Conservation (phyloP, 2,797 vertebrate genomes). For the Eulemur mongoz region DNA sequence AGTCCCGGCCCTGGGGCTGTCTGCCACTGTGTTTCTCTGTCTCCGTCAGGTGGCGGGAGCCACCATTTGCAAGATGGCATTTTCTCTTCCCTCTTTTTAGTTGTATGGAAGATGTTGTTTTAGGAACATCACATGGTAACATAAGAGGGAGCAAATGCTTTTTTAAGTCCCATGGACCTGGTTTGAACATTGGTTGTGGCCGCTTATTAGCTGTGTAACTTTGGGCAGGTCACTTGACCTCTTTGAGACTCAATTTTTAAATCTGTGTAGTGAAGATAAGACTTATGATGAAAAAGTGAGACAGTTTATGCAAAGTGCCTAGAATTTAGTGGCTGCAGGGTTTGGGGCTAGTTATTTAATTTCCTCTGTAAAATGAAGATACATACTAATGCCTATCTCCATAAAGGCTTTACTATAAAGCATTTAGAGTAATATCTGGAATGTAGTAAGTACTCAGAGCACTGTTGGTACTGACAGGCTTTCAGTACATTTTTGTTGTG, state of each 20-base stretch:
- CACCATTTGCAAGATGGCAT: background rate
- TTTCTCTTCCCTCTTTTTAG: background rate
- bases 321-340: background rate
- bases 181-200: background rate
- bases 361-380: background rate
- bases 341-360: background rate
- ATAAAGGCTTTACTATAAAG: background rate
- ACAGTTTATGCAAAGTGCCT: background rate
- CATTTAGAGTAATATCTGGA: background rate
- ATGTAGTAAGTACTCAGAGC: background rate
- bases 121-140: background rate
- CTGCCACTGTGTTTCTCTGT: background rate
- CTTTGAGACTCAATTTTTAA: background rate
- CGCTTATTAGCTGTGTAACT: background rate
- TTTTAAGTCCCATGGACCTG: background rate
- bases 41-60: background rate
- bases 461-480: background rate
- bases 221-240: background rate
- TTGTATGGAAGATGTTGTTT: constrained; percentile 4
- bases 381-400: background rate
- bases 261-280: background rate
- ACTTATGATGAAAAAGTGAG: background rate
- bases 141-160: background rate
- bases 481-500: background rate
- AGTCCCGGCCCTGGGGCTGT: background rate